Evolutionary conservation across 2,113 vertebrate species (phyloP), one percentile per base, ranked within the genome.

Genomic region (Ameiurus melas): DNA sequence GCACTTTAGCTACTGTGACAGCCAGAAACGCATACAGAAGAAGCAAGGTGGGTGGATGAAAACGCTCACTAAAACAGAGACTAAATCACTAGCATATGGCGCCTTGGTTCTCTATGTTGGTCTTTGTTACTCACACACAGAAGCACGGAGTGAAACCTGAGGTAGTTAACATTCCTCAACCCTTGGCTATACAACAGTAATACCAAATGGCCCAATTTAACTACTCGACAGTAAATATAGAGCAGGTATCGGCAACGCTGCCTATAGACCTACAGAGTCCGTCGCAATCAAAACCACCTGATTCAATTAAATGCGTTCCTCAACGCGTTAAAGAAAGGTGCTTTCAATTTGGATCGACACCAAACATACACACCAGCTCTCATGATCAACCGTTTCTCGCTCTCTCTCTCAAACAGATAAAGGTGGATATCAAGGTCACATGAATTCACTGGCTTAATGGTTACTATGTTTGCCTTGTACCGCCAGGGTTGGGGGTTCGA

Each of bases 11-110:
- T 93, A 94, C 92, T 88, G 93, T 92, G 94, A 94, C 91, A 93
- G 93, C 92, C 94, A 95, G 93, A 92, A 94, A 92, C 94, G 94
- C 93, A 93, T 39, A 77, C 82, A 85, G 53, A 88, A 68, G 83
- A 53, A 71, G 68, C 85, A 86, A 82, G 64, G 82, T 84, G 82
- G 22, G 57, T 57, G 71, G 30, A 88, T 66, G 14, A 85, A 85
- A 88, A 88, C 58, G 84, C 68, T 55, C 79, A 89, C 92, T 86
- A 89, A 87, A 47, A 90, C 78, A 87, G 88, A 91, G 83, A 89
- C 92, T 91, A 95, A 95, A 95, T 95, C 92, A 71, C 93, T 94
- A 91, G 85, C 95, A 96, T 91, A 94, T 95, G 94, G 93, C 68
- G 75, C 27, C 57, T 86, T n/a, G 87, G 39, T 62, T 78, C 68